Evolutionary conservation across 2,888 invertebrate species (phyloP), one percentile per base, ranked within the genome.

Genomic region (Crematogaster levior): DNA sequence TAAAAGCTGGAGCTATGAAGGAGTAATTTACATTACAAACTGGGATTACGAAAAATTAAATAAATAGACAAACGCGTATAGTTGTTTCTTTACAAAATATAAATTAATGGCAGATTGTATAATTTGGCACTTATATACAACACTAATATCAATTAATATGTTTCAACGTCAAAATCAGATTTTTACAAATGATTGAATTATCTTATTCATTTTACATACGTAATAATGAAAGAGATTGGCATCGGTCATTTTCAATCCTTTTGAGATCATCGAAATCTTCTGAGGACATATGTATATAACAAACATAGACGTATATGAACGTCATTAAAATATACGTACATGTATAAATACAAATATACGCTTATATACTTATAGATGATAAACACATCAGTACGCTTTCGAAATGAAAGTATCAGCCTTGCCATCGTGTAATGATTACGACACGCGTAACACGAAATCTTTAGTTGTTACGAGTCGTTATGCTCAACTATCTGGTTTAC

Each of bases 381-480:
- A 72, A 15, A 66, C 66, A 79, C 46, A 48, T 82, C 72, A 56
- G 81, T 82, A 56, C n/a, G 66, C 65, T 75, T 70, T 75, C 65
- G 30, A 77, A 60, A 65, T 15, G 46, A 77, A 82, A 72, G 48
- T 70, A 68, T 84, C 56, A 68, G 58, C 61, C 81, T 81, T 77
- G 34, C 58, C 43, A 21, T 58, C 30, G 58, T 68, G 30, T 58
- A 40, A 82, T 74, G n/a, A 82, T 81, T 68, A 46, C 21, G 34
- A 82, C 30, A 68, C 18, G 37, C 18, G 34, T 68, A 51, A 66
- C 60, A 18, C 63, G 21, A 56, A 10, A 60, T n/a, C 40, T 65
- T 66, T 81, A 84, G 27, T 63, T 37, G 75, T 92, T 92, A 92
- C 86, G 90, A 91, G 61, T 91, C 86, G 68, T 86, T 85, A 56